Evolutionary conservation across 1,140 invertebrate species (phyloP).

Genomic region (Hyles euphorbiae): DNA sequence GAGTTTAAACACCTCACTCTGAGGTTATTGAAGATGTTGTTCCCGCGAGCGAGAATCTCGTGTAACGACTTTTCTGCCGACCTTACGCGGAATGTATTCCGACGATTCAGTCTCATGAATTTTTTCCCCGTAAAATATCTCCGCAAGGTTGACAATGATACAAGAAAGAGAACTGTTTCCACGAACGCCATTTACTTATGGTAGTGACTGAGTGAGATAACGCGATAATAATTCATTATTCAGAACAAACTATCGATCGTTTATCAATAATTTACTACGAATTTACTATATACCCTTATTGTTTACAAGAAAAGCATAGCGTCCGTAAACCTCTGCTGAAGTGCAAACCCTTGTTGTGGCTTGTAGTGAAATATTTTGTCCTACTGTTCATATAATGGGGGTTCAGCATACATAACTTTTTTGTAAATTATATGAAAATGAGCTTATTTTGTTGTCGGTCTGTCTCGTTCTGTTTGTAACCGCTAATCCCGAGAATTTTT

Average conservation of each 20-base stretch:
- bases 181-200: constrained; percentile 15
- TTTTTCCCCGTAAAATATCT: constrained; percentile 24
- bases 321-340: no score
- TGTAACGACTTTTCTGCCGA: constrained; percentile 16
- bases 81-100: constrained; percentile 17
- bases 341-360: no score
- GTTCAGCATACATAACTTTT: no score
- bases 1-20: background rate
- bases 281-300: no score
- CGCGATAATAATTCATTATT: constrained; percentile 19
- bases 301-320: no score
- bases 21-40: background rate
- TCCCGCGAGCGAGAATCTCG: constrained; percentile 2
- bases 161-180: constrained; percentile 19
- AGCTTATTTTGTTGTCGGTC: no score
- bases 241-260: background rate
- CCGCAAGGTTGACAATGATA: constrained; percentile 22
- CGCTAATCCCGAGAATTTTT: no score
- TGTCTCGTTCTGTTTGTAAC: no score
- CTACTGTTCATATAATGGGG: no score
- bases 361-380: no score
- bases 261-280: no score
- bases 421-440: no score
- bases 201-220: constrained; percentile 24
- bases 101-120: constrained; percentile 21